Evolutionary conservation across 1,140 invertebrate species (phyloP), one percentile per base, ranked within the genome.

Genomic region (Magallana gigas): DNA sequence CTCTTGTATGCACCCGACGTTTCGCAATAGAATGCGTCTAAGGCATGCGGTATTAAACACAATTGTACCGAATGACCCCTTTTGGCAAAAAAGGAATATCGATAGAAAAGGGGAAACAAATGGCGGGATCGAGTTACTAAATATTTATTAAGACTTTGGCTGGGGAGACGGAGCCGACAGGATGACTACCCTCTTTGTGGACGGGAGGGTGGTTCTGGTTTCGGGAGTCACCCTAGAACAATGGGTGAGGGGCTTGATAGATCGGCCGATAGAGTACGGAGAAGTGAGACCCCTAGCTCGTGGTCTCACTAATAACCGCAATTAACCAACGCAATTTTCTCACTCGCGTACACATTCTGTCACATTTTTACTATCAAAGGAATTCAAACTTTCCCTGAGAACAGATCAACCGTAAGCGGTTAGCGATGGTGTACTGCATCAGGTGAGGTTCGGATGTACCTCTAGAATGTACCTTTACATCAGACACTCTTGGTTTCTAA

Each of bases 231-330:
- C 68, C 7, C 23, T 36, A 23, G 68, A 23, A 76, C 68, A 76
- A 76, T 76, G 12, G 68, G 1, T 76, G 8, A n/a, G n/a, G 68
- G 23, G 8, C 3, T 76, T 29, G 68, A 76, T 36, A 76, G 68
- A 76, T 29, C 29, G 68, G 23, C 68, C 36, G 68, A 76, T 29
- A 76, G 68, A 36, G 7, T 76, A 76, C 9, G 68, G 8, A 29
- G 68, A 76, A 29, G 68, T 76, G 23, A 76, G 68, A 36, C 68
- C 68, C 29, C 29, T 29, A 12, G 23, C 68, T 76, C 68, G 68
- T 76, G 68, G 23, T 36, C 36, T 23, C 36, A 76, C 68, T 76
- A 76, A 76, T 76, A 76, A 76, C 68, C 68, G 68, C 68, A 76
- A 76, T 76, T 76, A 76, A 76, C 23, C 68, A 76, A 76, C 23